Base-by-base conservation (phyloP, 2,888 invertebrate genomes). In the Nesidiocoris tenuis region DNA sequence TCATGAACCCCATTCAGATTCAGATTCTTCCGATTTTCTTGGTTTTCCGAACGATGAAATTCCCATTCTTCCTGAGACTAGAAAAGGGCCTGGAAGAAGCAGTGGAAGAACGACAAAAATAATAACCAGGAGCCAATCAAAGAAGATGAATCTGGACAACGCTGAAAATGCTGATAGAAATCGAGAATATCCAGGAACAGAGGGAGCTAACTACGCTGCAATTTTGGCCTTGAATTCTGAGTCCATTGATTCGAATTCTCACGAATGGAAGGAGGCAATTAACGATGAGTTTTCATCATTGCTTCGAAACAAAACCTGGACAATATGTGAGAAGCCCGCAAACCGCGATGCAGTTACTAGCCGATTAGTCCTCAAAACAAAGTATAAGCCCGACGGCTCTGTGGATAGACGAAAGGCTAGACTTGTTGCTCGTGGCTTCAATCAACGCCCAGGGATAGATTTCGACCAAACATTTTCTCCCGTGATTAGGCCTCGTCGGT, bases 371-470 rank as follows among this genome's bases (percentile, higher is more conserved):
- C 12, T 22, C 2, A 1, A 5, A 9, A 63, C 63, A 5, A 63
- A 63, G n/a, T 5, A 2, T n/a, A 63, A 63, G 24, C 1, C 63
- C 1, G 61, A 61, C 18, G 61, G 61, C 1, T 61, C 61, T 17
- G 21, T 61, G 17, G 17, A 59, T 9, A 5, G 59, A n/a, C 3
- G 2, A 61, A 61, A 61, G 19, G 68, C 68, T 5, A 54, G 68
- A 7, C 56, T 68, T 56, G 68, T 68, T 22, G 68, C 68, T 5
- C 55, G 56, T 25, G 68, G 68, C 22, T 68, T 68, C 23, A 68
- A 55, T 19, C 68, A 68, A 56, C 55, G 55, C 5, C 68, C 68
- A 12, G 3, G 55, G 7, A 57, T 68, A 3, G 56, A 68, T 57
- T 17, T 1, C 18, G 17, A 9, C 7, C 17, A 61, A 18, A 61